Percentiles rank a stretch among this genome's conserved stretches.
phyloP scores from a whole-genome alignment of 2,113 vertebrate genomes.

The Pollimyrus isidori region DNA sequence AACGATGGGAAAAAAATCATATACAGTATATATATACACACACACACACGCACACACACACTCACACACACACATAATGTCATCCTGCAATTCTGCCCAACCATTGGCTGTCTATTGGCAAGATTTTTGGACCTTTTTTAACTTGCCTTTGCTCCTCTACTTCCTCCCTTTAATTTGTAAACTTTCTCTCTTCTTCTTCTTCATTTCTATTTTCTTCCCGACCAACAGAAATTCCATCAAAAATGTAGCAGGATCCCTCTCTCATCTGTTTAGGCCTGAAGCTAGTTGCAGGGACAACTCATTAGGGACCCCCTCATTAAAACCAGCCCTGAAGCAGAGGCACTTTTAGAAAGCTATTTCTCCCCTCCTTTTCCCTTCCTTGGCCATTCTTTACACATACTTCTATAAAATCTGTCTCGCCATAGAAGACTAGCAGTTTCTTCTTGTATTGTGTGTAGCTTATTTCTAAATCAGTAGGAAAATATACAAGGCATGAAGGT shows the following conservation, averaged over 20 bases:
- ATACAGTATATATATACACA: too few relatives aligned
- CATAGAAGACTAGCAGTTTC: slow-evolving; percentile 46
- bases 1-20: slow-evolving; percentile 29
- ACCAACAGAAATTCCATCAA: slow-evolving; percentile 77
- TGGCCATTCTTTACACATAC: slow-evolving; percentile 65
- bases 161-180: slow-evolving; percentile 13
- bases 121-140: slow-evolving; percentile 35
- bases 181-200: slow-evolving; percentile 20
- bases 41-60: too few relatives aligned
- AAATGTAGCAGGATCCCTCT: slow-evolving; percentile 82
- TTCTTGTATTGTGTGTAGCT: slow-evolving; percentile 36
- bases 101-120: slow-evolving; percentile 43
- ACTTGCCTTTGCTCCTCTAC: not conserved
- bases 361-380: slow-evolving; percentile 3
- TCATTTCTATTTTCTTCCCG: slow-evolving; percentile 29
- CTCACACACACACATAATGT: not conserved
- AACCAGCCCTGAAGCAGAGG: slow-evolving; percentile 78
- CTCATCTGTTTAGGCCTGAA: slow-evolving; percentile 83
- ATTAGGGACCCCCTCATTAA: slow-evolving; percentile 84
- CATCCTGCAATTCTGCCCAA: slow-evolving; percentile 56
- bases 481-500: not conserved
- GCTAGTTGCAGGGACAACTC: slow-evolving; percentile 82
- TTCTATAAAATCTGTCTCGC: slow-evolving; percentile 57
- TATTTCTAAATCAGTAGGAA: slow-evolving; percentile 29
- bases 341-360: slow-evolving; percentile 56